Conservation (phyloP, 1,140 invertebrate genomes). For the Pogonognathellus flavescens region DNA sequence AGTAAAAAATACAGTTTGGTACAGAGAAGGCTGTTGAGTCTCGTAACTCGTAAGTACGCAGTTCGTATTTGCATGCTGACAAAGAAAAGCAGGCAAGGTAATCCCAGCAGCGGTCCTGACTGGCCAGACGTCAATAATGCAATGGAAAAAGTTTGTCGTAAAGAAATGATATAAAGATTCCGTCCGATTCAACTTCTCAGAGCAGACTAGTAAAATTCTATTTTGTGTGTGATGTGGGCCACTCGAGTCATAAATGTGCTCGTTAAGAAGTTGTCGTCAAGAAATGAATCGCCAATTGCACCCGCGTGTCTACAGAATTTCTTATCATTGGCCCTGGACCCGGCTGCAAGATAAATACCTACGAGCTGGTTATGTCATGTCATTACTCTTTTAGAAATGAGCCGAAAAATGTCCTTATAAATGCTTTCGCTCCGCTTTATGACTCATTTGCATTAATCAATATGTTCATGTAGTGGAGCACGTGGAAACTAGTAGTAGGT, state of each 20-base stretch:
- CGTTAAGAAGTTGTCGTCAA: slow-evolving; percentile 18
- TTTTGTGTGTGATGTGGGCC: slow-evolving; percentile 15
- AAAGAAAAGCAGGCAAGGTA: slow-evolving; percentile 6
- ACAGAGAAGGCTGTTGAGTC: too few relatives aligned
- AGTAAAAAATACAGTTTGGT: too few relatives aligned
- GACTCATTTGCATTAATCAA: too few relatives aligned
- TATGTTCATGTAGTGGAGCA: too few relatives aligned
- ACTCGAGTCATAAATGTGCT: slow-evolving; percentile 28
- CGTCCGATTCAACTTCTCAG: slow-evolving; percentile 12
- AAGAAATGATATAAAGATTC: slow-evolving; percentile 12
- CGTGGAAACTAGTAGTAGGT: too few relatives aligned
- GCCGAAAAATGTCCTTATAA: neutral
- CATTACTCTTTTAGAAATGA: slow-evolving; percentile 8
- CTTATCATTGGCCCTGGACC: neutral
- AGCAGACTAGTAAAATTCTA: slow-evolving; percentile 12
- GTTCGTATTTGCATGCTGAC: slow-evolving; percentile 8
- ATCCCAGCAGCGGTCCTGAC: neutral
- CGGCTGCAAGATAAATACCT: neutral
- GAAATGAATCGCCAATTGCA: slow-evolving; percentile 27
- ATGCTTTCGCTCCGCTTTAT: neutral
- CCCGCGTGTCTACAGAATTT: slow-evolving; percentile 12
- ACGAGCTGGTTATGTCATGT: slow-evolving; percentile 8
- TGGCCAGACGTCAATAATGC: neutral
- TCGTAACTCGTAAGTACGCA: neutral
- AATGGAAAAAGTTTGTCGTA: slow-evolving; percentile 1